Evolutionary conservation across 2,797 vertebrate genomes (phyloP).

Genomic region (Aulostomus chinensis): DNA sequence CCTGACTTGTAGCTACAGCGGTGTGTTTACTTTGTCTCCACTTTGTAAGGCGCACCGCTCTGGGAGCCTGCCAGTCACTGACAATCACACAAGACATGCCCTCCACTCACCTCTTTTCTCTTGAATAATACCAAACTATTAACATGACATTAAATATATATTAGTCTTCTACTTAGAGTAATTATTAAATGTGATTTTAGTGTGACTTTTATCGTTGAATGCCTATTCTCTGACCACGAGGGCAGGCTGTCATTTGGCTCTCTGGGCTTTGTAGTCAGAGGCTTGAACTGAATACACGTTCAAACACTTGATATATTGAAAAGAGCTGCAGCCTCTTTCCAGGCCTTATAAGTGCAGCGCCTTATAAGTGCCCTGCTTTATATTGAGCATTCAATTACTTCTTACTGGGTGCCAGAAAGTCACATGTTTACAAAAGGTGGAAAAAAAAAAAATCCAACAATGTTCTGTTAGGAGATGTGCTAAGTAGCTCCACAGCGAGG

Average conservation of each 20-base stretch:
- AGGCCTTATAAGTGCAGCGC: slow-evolving; percentile 78
- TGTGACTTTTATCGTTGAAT: background rate
- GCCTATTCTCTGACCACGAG: slow-evolving; percentile 41
- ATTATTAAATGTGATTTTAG: background rate
- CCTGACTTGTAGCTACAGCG: too few species aligned
- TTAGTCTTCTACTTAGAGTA: too few species aligned
- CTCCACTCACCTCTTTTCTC: too few species aligned
- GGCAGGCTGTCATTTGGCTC: slow-evolving; percentile 53
- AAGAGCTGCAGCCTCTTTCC: slow-evolving; percentile 68
- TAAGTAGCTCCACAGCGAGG: slow-evolving; percentile 11
- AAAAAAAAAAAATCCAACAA: background rate
- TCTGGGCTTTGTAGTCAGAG: slow-evolving; percentile 22
- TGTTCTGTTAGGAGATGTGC: background rate
- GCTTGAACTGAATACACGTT: slow-evolving; percentile 42
- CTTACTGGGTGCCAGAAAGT: slow-evolving; percentile 7
- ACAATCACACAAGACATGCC: too few species aligned
- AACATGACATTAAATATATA: too few species aligned
- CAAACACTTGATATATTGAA: slow-evolving; percentile 54
- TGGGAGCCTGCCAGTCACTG: too few species aligned
- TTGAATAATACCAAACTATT: background rate
- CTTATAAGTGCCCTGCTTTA: slow-evolving; percentile 59
- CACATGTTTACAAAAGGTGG: background rate
- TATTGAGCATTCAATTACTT: slow-evolving; percentile 1
- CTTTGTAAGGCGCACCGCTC: too few species aligned
- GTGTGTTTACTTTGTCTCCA: too few species aligned